Evolutionary conservation across 2,113 vertebrate genomes (phyloP).

Genomic region (Synodontis membranacea): DNA sequence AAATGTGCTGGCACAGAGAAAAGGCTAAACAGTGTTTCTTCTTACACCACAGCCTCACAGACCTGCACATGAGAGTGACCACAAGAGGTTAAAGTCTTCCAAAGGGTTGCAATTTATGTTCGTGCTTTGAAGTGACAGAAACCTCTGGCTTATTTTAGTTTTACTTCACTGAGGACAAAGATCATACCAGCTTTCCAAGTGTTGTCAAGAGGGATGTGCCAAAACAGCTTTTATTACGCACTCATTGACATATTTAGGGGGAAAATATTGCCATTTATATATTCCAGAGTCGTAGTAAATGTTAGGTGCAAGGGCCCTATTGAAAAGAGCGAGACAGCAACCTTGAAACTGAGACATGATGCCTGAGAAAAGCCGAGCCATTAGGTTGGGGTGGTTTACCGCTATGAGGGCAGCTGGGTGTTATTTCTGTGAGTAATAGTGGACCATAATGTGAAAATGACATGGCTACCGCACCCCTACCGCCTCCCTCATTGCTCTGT

Average conservation of each 20-base stretch:
- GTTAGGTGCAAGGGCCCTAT: slow-evolving; percentile 60
- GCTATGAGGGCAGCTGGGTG: slow-evolving; percentile 57
- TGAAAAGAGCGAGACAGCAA: slow-evolving; percentile 56
- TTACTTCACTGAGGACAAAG: slow-evolving; percentile 57
- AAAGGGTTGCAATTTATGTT: slow-evolving; percentile 69
- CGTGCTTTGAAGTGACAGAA: slow-evolving; percentile 63
- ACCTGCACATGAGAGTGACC: slow-evolving; percentile 54
- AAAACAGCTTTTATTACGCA: slow-evolving; percentile 61
- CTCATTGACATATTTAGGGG: slow-evolving; percentile 38
- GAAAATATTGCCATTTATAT: slow-evolving; percentile 32
- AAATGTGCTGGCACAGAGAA: slow-evolving; percentile 49
- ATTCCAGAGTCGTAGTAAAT: slow-evolving; percentile 53
- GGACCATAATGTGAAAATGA: slow-evolving; percentile 48
- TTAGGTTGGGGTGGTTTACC: slow-evolving; percentile 61
- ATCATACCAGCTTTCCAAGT: slow-evolving; percentile 53
- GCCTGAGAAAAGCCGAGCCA: slow-evolving; percentile 57
- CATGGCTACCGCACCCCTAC: slow-evolving; percentile 45
- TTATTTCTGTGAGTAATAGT: slow-evolving; percentile 56
- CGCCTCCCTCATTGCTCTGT: slow-evolving; percentile 21
- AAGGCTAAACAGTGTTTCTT: slow-evolving; percentile 35
- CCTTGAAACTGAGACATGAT: slow-evolving; percentile 52
- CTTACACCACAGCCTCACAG: slow-evolving; percentile 37
- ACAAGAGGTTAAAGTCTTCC: slow-evolving; percentile 62
- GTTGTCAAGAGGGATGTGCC: slow-evolving; percentile 64
- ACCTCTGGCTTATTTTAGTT: slow-evolving; percentile 68